These are phyloP conservation scores for Drosophila kohkoa DNA, from an alignment of 1,140 invertebrate species.

Conservation along the genomic window DNA sequence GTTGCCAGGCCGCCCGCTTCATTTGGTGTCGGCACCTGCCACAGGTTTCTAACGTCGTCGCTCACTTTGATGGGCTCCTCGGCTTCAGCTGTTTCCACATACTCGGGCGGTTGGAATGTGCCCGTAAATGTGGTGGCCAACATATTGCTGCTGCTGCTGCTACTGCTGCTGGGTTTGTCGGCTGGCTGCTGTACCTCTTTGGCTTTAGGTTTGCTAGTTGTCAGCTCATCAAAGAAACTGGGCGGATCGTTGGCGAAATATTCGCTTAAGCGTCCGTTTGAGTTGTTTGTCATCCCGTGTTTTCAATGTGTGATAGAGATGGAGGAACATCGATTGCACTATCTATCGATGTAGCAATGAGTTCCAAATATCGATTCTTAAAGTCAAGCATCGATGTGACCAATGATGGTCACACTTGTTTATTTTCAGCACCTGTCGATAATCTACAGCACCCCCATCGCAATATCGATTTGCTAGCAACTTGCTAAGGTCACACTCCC, in stretches of 20 bases:
- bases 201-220: constrained; percentile 48
- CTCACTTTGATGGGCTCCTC: constrained; percentile 69
- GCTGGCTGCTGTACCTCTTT: constrained; percentile 46
- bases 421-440: constrained; percentile 26
- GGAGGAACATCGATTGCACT: too few species aligned
- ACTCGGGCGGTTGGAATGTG: constrained; percentile 75
- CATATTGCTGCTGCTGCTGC: constrained; percentile 50
- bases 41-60: constrained; percentile 78
- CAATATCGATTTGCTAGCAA: constrained; percentile 1
- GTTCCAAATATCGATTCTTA: too few species aligned
- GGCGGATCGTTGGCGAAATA: constrained; percentile 84
- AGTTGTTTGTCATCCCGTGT: constrained; percentile 64
- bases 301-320: constrained; percentile 14
- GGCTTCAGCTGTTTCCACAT: constrained; percentile 69
- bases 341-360: too few species aligned
- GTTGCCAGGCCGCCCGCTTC: constrained; percentile 51
- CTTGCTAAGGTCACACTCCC: constrained; percentile 16
- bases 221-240: constrained; percentile 83
- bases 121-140: constrained; percentile 73
- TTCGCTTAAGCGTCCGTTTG: constrained; percentile 73
- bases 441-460: constrained; percentile 18
- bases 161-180: constrained; percentile 22
- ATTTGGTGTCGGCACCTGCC: constrained; percentile 58
- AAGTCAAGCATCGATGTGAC: too few species aligned
- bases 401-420: neutral